Base-by-base conservation (phyloP, 2,113 vertebrate genomes). In the Ahaetulla prasina region DNA sequence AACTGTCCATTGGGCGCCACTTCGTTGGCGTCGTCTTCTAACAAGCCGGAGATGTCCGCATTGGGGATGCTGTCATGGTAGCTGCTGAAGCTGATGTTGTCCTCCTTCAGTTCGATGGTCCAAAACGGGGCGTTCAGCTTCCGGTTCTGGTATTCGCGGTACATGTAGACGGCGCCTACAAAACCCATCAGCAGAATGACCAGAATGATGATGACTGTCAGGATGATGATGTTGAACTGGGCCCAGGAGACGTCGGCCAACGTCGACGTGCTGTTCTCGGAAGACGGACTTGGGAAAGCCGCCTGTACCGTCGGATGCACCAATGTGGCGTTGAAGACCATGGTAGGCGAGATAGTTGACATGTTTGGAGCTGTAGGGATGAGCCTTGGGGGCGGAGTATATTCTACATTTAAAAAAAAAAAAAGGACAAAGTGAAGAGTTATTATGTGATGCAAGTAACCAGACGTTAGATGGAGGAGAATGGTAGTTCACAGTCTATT, bases 1-100 rank as follows among this genome's bases (percentile, higher is more conserved):
- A 99, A 97, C 94, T 99, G 99, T 89, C 99, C 99, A 0, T 99
- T 99, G 0, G 99, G 98, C 0, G 98, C 98, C 25, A 98, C 98
- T 91, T 99, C 98, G 0, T 97, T 99, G 22, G 97, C 98, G 74
- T 99, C 98, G 0, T 99, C 99, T 93, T 99, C 99, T 97, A 99
- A 94, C 91, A 99, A 96, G 88, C 98, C 99, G 0, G 99, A 99
- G 87, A 99, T 98, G 0, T 99, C 99, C 0, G 99, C 99, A 0
- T 99, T 99, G 93, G 99, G 99, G 80, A 99, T 99, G 98, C 99
- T 99, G 96, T 99, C 99, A 0, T 99, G 99, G 97, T 99, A 99
- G 96, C 99, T 99, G 98, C 99, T 99, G 94, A 99, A 99, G 95
- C 99, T 99, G 97, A 99, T 99, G 97, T 99, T 99, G 97, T 99